Evolutionary conservation across 2,113 vertebrate species (phyloP).

Genomic region (Solea senegalensis): DNA sequence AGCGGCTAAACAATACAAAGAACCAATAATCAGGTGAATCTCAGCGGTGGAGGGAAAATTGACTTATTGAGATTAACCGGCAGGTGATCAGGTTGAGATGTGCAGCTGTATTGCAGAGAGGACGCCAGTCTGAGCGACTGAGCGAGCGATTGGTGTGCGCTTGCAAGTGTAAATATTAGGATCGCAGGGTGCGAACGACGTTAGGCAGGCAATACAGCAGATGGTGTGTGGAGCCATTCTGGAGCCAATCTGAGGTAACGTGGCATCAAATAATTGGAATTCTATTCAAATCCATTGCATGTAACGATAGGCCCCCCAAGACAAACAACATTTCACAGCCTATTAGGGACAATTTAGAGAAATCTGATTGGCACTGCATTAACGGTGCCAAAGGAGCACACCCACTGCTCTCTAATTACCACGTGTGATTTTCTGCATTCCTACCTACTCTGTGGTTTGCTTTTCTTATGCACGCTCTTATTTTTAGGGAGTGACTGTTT

Average conservation of each 20-base stretch:
- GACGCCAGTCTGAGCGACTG: constrained; percentile 9
- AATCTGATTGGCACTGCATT: constrained; percentile 32
- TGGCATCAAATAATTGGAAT: constrained; percentile 59
- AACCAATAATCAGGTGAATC: constrained; percentile 57
- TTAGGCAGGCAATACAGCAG: constrained; percentile 31
- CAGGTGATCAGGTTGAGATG: constrained; percentile 41
- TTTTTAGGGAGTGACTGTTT: constrained; percentile 25
- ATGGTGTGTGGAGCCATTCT: constrained; percentile 52
- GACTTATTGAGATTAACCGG: constrained; percentile 66
- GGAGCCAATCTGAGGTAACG: constrained; percentile 38
- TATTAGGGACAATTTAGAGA: constrained; percentile 56
- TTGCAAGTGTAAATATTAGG: constrained; percentile 46
- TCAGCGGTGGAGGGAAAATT: constrained; percentile 62
- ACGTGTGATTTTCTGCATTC: constrained; percentile 67
- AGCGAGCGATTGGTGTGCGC: constrained; percentile 3
- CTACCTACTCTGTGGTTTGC: constrained; percentile 43
- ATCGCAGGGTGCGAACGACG: constrained; percentile 1
- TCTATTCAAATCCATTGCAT: constrained; percentile 54
- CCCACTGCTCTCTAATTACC: constrained; percentile 47
- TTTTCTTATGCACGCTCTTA: constrained; percentile 12
- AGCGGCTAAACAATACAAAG: constrained; percentile 56
- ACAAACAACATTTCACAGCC: constrained; percentile 37
- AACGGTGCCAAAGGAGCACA: constrained; percentile 39
- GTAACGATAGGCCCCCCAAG: constrained; percentile 30
- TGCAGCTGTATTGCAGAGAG: constrained; percentile 24